Evolutionary conservation across 2,113 vertebrate species (phyloP).

Genomic region (Semnornis frantzii): DNA sequence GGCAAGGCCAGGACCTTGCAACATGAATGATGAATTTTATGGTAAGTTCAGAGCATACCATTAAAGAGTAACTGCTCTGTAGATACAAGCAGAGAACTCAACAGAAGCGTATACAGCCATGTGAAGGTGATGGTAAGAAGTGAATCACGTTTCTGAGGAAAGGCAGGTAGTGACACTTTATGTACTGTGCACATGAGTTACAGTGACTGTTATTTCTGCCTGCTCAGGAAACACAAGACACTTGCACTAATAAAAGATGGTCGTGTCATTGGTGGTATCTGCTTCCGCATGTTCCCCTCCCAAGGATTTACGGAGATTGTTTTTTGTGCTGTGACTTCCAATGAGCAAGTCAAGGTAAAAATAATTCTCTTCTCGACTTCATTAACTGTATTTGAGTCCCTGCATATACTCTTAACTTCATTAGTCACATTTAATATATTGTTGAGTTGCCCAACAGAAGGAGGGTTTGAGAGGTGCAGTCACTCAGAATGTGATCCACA

Average conservation of each 20-base stretch:
- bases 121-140: neutral
- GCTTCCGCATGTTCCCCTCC: conserved; percentile 98
- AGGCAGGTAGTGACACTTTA: neutral
- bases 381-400: neutral
- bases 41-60: neutral
- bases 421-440: neutral
- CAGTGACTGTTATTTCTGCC: conserved; percentile 35
- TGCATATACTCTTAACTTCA: neutral
- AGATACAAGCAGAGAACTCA: neutral
- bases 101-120: neutral
- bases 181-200: conserved; percentile 1
- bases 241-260: conserved; percentile 98
- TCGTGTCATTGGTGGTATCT: conserved; percentile 97
- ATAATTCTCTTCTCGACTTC: neutral
- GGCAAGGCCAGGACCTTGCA: neutral
- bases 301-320: conserved; percentile 99
- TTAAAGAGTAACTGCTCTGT: neutral
- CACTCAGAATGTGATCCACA: neutral
- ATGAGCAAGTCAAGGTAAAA: conserved; percentile 98
- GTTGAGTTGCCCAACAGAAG: neutral
- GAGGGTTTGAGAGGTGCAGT: neutral
- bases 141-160: neutral
- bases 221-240: conserved; percentile 95
- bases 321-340: conserved; percentile 98
- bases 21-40: neutral